Base-by-base conservation (phyloP, 1,140 invertebrate genomes). In the Bombus huntii region DNA sequence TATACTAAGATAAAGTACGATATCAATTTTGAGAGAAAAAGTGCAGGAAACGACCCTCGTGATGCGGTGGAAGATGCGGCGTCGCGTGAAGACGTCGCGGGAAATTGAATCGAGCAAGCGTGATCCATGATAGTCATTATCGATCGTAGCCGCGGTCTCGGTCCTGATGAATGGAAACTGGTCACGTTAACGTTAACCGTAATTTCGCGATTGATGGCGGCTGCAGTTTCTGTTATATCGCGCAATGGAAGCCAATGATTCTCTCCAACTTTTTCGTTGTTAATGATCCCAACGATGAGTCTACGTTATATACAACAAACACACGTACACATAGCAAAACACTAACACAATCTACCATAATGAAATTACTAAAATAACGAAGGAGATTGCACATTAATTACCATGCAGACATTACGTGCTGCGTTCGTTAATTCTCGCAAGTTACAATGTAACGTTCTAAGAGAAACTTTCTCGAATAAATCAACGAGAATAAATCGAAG, bases 21-120 rank as follows among this genome's bases (percentile, higher is more conserved):
- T 71, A 71, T 37, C 22, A 72, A 72, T 72, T 72, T 72, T 13
- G 28, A 31, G 37, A 42, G 28, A n/a, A 8, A 39, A 65, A 65
- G 62, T 37, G 72, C 13, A 57, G 82, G 13, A 34, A 31, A 18
- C 5, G 53, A 42, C 25, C 3, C 12, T 57, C 62, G 25, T 37
- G 82, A 68, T 73, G 44, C 39, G 25, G 62, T 18, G 31, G 39
- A 62, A 73, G 59, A 44, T 15, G 22, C 44, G 31, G 37, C 75
- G 62, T 81, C 59, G 70, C 39, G 18, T n/a, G 53, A 37, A 79
- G 53, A 79, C 39, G 47, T 62, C 37, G 28, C 65, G 57, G 73
- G 77, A 89, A 87, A 78, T 88, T 66, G 71, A 88, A 81, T 85
- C 57, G 72, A 47, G 65, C 79, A 39, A 70, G 31, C 68, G 85